Evolutionary conservation across 2,113 vertebrate species (phyloP).

Genomic region (Furnarius figulus): DNA sequence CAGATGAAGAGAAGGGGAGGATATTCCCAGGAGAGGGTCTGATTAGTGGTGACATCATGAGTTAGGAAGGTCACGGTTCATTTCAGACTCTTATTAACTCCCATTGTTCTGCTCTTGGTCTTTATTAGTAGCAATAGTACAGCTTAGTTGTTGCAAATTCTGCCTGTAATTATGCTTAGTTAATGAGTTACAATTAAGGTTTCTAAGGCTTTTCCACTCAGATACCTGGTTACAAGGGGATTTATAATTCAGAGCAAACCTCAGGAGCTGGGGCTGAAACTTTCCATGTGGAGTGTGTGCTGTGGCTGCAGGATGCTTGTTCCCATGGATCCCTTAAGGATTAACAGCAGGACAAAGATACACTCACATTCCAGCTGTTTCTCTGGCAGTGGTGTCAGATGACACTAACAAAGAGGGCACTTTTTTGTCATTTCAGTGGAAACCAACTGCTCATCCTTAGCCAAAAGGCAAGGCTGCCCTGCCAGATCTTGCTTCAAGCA

Average conservation of each 20-base stretch:
- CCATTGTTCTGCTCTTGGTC: not conserved
- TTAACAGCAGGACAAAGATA: not conserved
- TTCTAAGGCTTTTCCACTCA: not conserved
- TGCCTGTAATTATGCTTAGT: not conserved
- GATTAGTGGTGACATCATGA: not conserved
- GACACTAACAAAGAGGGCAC: not conserved
- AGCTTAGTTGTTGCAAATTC: not conserved
- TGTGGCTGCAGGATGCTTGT: not conserved
- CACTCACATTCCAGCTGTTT: not conserved
- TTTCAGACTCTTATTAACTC: not conserved
- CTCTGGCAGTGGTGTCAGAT: not conserved
- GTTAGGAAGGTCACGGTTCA: not conserved
- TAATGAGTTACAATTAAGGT: not conserved
- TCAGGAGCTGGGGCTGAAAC: not conserved
- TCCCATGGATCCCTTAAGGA: not conserved
- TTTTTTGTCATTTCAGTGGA: not conserved
- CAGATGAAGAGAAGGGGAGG: not conserved
- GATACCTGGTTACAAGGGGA: not conserved
- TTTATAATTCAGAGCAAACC: not conserved
- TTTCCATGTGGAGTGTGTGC: not conserved
- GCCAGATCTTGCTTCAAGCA: not conserved
- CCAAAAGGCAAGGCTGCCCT: not conserved
- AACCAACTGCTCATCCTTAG: not conserved
- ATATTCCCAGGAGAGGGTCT: not conserved
- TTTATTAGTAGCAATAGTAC: not conserved